Conservation (phyloP, 2,113 vertebrate genomes). For the Mormoops blainvillei region DNA sequence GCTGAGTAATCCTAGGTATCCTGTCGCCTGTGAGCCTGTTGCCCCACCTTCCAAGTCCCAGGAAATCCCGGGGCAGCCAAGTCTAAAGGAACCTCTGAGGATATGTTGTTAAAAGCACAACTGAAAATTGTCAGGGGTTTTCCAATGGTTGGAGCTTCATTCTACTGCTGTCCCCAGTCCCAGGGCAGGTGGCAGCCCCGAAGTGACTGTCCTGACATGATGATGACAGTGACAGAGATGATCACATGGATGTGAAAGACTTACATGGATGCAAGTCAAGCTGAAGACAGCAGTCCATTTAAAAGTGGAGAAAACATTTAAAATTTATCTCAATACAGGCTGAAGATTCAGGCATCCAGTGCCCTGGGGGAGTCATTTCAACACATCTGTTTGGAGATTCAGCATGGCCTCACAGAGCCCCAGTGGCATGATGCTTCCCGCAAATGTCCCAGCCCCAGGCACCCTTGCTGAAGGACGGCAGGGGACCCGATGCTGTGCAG, state of each 20-base stretch:
- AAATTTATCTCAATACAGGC: not conserved
- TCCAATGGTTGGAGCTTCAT: fast-evolving
- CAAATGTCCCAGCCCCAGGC: fast-evolving
- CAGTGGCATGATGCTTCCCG: not conserved
- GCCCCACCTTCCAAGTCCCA: not conserved
- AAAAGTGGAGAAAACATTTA: not conserved
- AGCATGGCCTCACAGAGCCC: too few species aligned
- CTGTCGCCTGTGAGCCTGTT: not conserved
- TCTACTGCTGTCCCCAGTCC: not conserved
- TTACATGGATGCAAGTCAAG: not conserved
- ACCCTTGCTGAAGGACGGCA: not conserved
- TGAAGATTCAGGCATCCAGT: not conserved
- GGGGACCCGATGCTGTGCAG: not conserved
- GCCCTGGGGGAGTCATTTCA: not conserved
- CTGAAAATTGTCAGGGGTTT: not conserved
- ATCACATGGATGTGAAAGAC: not conserved
- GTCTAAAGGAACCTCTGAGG: not conserved
- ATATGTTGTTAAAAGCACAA: not conserved
- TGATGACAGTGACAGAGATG: fast-evolving
- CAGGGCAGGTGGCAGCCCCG: not conserved
- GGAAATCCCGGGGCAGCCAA: not conserved
- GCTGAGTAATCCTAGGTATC: too few species aligned
- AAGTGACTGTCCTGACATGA: fast-evolving
- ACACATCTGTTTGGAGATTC: not conserved
- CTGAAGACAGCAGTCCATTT: not conserved